Percentiles rank a stretch among this genome's conserved stretches.
Evolutionary conservation across 2,113 vertebrate species (phyloP).

Genomic region (Neolamprologus tretocephalus): DNA sequence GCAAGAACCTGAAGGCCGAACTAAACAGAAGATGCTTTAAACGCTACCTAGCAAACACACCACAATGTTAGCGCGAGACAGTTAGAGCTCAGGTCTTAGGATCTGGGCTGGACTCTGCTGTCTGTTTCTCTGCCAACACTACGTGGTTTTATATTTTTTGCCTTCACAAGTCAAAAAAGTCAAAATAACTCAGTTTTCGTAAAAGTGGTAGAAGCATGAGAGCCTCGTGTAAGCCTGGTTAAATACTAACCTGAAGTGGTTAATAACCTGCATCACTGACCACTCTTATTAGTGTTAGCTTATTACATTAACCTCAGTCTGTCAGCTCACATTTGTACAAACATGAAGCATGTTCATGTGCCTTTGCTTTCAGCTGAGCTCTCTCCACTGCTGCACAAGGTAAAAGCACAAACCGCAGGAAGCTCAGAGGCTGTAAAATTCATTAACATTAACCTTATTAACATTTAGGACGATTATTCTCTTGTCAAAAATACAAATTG

Average conservation of each 20-base stretch:
- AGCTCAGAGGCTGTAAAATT: not conserved
- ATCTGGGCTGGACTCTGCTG: fast-evolving
- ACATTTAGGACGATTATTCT: not conserved
- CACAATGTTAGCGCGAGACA: not conserved
- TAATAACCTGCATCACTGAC: not conserved
- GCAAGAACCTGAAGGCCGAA: not conserved
- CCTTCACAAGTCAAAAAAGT: not conserved
- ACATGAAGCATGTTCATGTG: not conserved
- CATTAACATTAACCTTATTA: fast-evolving
- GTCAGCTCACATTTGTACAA: not conserved
- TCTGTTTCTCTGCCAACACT: not conserved
- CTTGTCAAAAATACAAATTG: fast-evolving
- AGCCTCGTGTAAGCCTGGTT: not conserved
- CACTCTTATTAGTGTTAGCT: not conserved
- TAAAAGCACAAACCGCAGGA: not conserved
- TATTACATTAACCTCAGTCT: not conserved
- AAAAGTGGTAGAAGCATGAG: not conserved
- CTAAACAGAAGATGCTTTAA: not conserved
- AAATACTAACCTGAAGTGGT: not conserved
- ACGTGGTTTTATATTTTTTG: not conserved
- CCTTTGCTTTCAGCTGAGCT: not conserved
- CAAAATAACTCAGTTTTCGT: not conserved
- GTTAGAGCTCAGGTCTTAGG: not conserved
- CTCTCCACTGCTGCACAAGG: fast-evolving
- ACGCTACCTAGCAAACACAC: fast-evolving